phyloP scores from a whole-genome alignment of 2,797 vertebrate species.

The Delichon dasypus region DNA sequence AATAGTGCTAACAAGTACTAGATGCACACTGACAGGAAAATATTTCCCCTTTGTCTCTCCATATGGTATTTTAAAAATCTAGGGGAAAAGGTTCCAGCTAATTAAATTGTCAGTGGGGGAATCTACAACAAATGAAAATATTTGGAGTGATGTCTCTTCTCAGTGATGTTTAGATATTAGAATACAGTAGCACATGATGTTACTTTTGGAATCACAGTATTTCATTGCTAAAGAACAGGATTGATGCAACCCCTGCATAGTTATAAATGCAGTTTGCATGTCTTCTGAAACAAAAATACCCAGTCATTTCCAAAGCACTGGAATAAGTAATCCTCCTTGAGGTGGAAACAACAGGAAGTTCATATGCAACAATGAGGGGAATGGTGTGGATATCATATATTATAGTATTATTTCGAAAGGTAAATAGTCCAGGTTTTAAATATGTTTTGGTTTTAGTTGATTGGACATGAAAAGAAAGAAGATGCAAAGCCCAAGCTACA shows the following conservation, averaged over 20 bases:
- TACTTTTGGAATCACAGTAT: background rate
- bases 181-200: background rate
- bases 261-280: background rate
- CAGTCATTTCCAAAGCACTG: background rate
- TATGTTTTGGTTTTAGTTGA: slow-evolving; percentile 64
- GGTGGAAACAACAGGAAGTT: background rate
- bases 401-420: background rate
- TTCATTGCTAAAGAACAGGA: background rate
- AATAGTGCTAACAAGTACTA: slow-evolving; percentile 46
- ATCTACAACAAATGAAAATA: slow-evolving; percentile 42
- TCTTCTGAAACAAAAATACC: background rate
- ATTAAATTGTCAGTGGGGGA: slow-evolving; percentile 37
- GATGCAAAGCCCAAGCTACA: slow-evolving; percentile 47
- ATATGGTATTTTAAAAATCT: slow-evolving; percentile 51
- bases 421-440: background rate
- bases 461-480: slow-evolving; percentile 63
- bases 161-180: background rate
- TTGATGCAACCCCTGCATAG: background rate
- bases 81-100: slow-evolving; percentile 45
- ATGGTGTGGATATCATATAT: background rate
- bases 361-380: background rate
- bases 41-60: slow-evolving; percentile 63
- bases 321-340: background rate
- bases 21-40: slow-evolving; percentile 58
- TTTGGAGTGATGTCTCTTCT: slow-evolving; percentile 27